Evolutionary conservation across 2,113 vertebrate genomes (phyloP).

Genomic region (Lepidothrix coronata): DNA sequence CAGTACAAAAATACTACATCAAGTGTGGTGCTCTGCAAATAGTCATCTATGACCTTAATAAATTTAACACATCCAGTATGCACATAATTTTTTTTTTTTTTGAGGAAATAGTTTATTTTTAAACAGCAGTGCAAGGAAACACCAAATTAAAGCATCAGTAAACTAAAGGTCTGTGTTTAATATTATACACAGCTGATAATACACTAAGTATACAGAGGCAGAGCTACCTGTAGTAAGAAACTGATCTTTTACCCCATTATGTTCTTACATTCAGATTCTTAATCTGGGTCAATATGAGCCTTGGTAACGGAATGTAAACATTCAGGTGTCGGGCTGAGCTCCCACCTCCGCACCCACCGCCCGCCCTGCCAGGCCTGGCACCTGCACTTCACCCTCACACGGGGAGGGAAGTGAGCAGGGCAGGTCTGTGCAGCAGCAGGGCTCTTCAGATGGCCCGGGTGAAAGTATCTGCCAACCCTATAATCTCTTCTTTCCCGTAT

Average conservation of each 20-base stretch:
- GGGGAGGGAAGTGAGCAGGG: neutral
- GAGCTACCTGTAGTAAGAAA: constrained; percentile 38
- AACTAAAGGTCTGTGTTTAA: constrained; percentile 55
- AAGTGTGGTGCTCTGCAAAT: constrained; percentile 69
- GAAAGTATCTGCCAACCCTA: constrained; percentile 19
- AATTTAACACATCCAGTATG: constrained; percentile 67
- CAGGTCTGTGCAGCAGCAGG: neutral
- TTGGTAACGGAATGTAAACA: constrained; percentile 68
- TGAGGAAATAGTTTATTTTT: constrained; percentile 63
- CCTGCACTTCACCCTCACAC: neutral
- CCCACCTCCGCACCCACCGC: neutral
- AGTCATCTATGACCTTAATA: constrained; percentile 54
- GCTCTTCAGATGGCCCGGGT: neutral
- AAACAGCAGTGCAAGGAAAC: constrained; percentile 69
- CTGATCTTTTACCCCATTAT: neutral
- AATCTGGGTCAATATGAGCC: constrained; percentile 14
- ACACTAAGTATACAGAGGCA: constrained; percentile 62
- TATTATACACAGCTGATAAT: constrained; percentile 55
- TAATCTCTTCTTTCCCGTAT: neutral
- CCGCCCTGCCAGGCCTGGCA: neutral
- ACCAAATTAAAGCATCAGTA: constrained; percentile 65
- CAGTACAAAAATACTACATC: constrained; percentile 80
- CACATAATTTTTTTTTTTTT: constrained; percentile 31
- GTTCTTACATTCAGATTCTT: constrained; percentile 26
- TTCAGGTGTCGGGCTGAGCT: constrained; percentile 42